A percentile compares a stretch with the other conserved stretches of the same genome.
Conservation (phyloP, 2,888 invertebrate species). For the Lasioglossum calceatum region DNA sequence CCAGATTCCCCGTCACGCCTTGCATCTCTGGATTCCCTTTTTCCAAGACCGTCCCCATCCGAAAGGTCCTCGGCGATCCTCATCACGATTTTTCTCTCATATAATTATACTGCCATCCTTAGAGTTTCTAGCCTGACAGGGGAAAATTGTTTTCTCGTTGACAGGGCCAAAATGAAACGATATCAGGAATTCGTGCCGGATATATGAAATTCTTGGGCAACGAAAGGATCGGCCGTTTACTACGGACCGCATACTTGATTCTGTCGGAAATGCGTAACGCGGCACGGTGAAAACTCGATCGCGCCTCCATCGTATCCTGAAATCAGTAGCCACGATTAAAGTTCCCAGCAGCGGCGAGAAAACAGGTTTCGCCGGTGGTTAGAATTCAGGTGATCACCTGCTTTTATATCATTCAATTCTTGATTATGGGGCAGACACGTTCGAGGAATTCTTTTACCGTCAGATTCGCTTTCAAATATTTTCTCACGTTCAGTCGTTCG, state of each 20-base stretch:
- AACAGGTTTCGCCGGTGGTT: conserved; percentile 50
- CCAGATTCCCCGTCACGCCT: conserved; percentile 38
- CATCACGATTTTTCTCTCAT: background rate
- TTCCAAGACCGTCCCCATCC: background rate
- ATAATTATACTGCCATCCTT: background rate
- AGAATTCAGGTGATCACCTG: conserved; percentile 27
- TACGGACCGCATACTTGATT: conserved; percentile 18
- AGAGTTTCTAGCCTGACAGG: background rate
- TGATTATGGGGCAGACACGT: conserved; percentile 31
- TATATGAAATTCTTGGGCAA: conserved; percentile 57
- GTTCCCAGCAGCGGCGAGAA: conserved; percentile 30
- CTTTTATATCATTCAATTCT: conserved; percentile 28
- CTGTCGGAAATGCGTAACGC: conserved; percentile 62
- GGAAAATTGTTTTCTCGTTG: background rate
- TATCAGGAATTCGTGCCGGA: conserved; percentile 46
- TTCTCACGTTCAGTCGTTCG: conserved; percentile 30
- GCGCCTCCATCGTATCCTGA: conserved; percentile 59
- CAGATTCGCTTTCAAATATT: conserved; percentile 15
- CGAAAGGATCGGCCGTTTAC: conserved; percentile 41
- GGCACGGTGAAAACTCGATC: conserved; percentile 66
- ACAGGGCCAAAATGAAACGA: conserved; percentile 7
- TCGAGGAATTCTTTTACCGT: conserved; percentile 5
- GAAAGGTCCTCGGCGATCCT: background rate
- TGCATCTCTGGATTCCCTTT: background rate
- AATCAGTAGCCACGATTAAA: conserved; percentile 50